Base-by-base conservation (phyloP, 2,797 vertebrate genomes). In the Schizopygopsis malacanthus region DNA sequence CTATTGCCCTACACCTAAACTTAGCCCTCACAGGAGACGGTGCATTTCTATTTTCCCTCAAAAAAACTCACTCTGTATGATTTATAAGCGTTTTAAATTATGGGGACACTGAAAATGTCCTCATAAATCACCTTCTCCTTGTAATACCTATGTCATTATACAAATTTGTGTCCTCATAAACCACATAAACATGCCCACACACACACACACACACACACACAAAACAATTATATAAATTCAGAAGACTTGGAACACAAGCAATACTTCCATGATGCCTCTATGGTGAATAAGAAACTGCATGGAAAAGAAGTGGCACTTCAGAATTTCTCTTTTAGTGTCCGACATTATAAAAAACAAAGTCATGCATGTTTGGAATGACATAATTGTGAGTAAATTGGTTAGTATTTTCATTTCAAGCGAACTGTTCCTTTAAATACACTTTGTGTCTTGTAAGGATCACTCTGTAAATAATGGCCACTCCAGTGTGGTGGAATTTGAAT, bases 401-500 rank as follows among this genome's bases (percentile, higher is more conserved):
- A 18, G 15, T 13, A 59, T 82, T 73, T 73, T 22, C 25, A 47
- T 33, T 56, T 81, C 20, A 16, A 47, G 43, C 16, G 1, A 72
- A 72, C 15, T 16, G 45, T 45, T n/a, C 18, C 52, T 82, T 73
- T 47, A 47, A 39, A 69, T 67, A 59, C 82, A 76, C 28, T 77
- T 67, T 5, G 25, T 56, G 63, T 84, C 83, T 69, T 78, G 65
- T 69, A 54, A 70, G 50, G 52, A 85, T 79, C 28, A 20, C 43
- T 79, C 33, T 79, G 37, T 77, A 81, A 67, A 61, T 84, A 84
- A 69, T 71, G 78, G 77, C 59, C 28, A 70, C 61, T 56, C 77
- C 25, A 80, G 82, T 77, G 59, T 69, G 86, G 71, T 45, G 70
- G 72, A 39, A 63, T 78, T 78, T 67, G 45, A 86, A 61, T 78